These are phyloP conservation scores for Papilio dardanus DNA, from an alignment of 1,140 invertebrate genomes.

Conservation along the genomic window DNA sequence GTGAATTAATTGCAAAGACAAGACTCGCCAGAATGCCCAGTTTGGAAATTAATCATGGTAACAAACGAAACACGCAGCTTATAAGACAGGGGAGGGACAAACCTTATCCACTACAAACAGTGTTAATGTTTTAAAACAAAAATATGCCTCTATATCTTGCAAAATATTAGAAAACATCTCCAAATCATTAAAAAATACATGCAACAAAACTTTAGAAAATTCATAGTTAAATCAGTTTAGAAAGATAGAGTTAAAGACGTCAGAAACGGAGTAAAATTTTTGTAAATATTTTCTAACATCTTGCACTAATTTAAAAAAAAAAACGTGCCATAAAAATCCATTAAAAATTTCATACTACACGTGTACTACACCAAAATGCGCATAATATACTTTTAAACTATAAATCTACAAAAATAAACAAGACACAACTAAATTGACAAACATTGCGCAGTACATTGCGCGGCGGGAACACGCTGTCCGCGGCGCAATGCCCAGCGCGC, in stretches of 20 bases:
- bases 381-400: slow-evolving; percentile 56
- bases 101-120: slow-evolving; percentile 34
- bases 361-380: slow-evolving; percentile 55
- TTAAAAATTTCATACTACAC: slow-evolving; percentile 45
- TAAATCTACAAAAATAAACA: slow-evolving; percentile 68
- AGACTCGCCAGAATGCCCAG: slow-evolving; percentile 28
- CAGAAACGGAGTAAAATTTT: neutral
- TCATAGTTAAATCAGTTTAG: neutral
- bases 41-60: slow-evolving; percentile 34
- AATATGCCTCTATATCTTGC: slow-evolving; percentile 36
- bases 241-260: neutral
- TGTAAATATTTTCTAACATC: slow-evolving; percentile 32
- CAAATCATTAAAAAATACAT: neutral
- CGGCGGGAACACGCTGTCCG: neutral
- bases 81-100: slow-evolving; percentile 11
- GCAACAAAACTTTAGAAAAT: neutral
- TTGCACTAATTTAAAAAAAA: slow-evolving; percentile 14
- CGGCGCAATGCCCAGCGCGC: neutral
- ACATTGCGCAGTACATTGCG: slow-evolving; percentile 29
- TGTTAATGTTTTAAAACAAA: slow-evolving; percentile 38
- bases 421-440: slow-evolving; percentile 46
- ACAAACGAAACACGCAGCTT: slow-evolving; percentile 32
- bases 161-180: slow-evolving; percentile 31
- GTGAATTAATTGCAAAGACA: slow-evolving; percentile 24
- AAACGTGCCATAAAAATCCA: slow-evolving; percentile 34